Percentiles rank a stretch among this genome's conserved stretches.
phyloP scores from a whole-genome alignment of 2,113 vertebrate genomes.

The Sarotherodon lohbergeri region DNA sequence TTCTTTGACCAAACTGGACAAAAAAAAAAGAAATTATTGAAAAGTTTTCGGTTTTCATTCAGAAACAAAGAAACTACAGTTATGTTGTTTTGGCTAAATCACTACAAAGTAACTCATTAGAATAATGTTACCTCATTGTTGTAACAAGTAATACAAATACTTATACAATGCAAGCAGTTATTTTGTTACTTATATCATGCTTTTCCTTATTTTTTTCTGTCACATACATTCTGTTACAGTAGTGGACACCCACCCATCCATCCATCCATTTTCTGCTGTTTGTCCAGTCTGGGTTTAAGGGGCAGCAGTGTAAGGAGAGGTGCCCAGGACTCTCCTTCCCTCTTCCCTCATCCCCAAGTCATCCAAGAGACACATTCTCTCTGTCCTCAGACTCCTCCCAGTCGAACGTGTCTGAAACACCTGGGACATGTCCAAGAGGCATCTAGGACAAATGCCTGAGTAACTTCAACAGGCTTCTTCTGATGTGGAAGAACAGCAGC shows the following conservation, averaged over 20 bases:
- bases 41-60: not conserved
- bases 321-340: not conserved
- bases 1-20: not conserved
- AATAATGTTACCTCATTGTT: not conserved
- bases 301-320: not conserved
- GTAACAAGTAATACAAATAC: not conserved
- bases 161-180: not conserved
- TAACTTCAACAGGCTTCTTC: not conserved
- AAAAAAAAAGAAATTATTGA: not conserved
- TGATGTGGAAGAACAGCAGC: not conserved
- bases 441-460: not conserved
- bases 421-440: not conserved
- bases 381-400: not conserved
- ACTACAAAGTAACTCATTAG: not conserved
- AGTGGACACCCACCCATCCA: not conserved
- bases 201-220: not conserved
- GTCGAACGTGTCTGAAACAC: not conserved
- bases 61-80: not conserved
- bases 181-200: not conserved
- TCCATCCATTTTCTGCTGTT: not conserved
- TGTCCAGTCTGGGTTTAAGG: not conserved
- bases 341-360: not conserved
- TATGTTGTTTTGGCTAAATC: not conserved
- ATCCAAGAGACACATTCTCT: not conserved
- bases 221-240: not conserved